phyloP scores from a whole-genome alignment of 2,797 vertebrate genomes.

The Paguma larvata region DNA sequence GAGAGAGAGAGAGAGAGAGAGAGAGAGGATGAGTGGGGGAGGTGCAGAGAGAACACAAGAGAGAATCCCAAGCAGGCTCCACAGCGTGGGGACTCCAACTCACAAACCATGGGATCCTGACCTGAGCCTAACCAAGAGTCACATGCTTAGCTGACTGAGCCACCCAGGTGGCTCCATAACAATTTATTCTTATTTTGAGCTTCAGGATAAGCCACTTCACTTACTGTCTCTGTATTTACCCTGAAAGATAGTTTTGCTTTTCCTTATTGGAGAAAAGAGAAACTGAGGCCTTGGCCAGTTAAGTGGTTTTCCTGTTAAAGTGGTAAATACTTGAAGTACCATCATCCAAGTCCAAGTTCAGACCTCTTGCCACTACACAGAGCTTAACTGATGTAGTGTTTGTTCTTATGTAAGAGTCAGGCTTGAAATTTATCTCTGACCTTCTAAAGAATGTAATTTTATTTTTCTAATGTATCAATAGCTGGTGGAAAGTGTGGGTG shows the following conservation, averaged over 20 bases:
- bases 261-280: not conserved
- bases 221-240: not conserved
- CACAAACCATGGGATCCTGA: no score
- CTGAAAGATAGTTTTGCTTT: not conserved
- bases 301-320: not conserved
- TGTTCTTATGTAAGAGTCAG: not conserved
- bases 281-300: not conserved
- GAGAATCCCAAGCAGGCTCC: no score
- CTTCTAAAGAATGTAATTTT: not conserved
- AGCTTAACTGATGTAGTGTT: not conserved
- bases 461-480: constrained; percentile 12
- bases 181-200: not conserved
- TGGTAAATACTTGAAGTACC: not conserved
- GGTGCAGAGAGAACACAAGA: no score
- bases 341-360: constrained; percentile 15
- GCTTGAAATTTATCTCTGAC: not conserved
- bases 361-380: not conserved
- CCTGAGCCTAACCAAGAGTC: no score
- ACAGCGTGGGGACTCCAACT: no score
- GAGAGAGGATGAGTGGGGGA: no score
- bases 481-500: not conserved
- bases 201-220: not conserved
- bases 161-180: no score
- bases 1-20: no score
- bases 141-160: no score